Evolutionary conservation across 1,140 invertebrate species (phyloP).

Genomic region (Scaptomyza hsui): DNA sequence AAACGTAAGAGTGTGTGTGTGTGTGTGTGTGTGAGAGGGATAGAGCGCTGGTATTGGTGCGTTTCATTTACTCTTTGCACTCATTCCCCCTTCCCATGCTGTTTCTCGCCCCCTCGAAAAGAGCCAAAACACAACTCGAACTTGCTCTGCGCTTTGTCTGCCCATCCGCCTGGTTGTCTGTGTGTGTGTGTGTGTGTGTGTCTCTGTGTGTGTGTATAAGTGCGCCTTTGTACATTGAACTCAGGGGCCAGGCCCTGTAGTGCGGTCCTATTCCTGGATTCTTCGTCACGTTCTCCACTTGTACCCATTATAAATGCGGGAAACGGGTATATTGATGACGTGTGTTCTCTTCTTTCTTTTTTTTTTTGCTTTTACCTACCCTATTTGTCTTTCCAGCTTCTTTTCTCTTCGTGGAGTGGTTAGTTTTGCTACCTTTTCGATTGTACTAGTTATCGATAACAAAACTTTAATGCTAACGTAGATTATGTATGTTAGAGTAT

Average conservation of each 20-base stretch:
- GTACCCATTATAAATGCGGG: not conserved
- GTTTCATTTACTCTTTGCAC: conserved; percentile 65
- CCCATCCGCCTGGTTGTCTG: conserved; percentile 43
- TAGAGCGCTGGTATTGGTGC: conserved; percentile 34
- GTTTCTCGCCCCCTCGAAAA: conserved; percentile 60
- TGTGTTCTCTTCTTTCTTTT: too few relatives aligned
- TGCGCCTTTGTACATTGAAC: conserved; percentile 73
- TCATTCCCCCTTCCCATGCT: conserved; percentile 36
- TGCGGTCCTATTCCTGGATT: conserved; percentile 43
- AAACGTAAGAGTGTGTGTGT: conserved; percentile 9
- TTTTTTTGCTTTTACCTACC: too few relatives aligned
- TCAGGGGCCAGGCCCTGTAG: conserved; percentile 35
- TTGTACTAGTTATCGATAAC: too few relatives aligned
- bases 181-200: conserved; percentile 12
- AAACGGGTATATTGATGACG: not conserved
- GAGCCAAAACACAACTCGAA: conserved; percentile 67
- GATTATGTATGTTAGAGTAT: not conserved
- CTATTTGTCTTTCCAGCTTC: too few relatives aligned
- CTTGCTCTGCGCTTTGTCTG: conserved; percentile 74
- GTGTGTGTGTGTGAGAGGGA: conserved; percentile 12
- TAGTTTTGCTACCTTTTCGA: too few relatives aligned
- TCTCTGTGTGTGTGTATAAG: conserved; percentile 23
- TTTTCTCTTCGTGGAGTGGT: too few relatives aligned
- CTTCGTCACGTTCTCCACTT: conserved; percentile 30
- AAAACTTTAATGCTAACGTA: too few relatives aligned